These are phyloP conservation scores for Bombus impatiens DNA, from an alignment of 1,140 invertebrate genomes.

Conservation along the genomic window DNA sequence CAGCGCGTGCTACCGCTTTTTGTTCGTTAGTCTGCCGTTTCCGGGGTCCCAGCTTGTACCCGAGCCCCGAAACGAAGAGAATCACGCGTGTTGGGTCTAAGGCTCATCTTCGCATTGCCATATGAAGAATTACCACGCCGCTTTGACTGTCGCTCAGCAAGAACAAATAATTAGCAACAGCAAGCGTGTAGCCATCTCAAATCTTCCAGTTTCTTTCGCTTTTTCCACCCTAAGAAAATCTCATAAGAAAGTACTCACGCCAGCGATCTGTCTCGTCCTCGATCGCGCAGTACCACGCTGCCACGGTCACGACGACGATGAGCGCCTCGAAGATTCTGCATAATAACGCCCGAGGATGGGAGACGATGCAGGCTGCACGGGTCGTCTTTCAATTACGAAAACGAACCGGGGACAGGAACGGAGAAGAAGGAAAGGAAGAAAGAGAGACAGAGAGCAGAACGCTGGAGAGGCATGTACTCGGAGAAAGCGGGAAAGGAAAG, in stretches of 20 bases:
- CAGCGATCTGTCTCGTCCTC: not conserved
- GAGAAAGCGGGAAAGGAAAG: conserved; percentile 3
- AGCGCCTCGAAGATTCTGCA: conserved; percentile 30
- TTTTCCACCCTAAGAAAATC: not conserved
- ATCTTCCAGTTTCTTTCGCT: not conserved
- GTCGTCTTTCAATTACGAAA: conserved; percentile 67
- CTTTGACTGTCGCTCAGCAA: not conserved
- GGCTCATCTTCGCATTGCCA: not conserved
- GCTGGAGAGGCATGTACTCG: not conserved
- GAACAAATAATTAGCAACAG: not conserved
- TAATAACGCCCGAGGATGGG: conserved; percentile 20
- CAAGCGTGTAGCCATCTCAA: not conserved
- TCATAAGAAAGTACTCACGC: not conserved
- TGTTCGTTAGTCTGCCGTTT: conserved; percentile 22
- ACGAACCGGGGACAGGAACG: conserved; percentile 17
- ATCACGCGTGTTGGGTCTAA: not conserved
- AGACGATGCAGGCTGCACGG: not conserved
- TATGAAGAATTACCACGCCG: not conserved
- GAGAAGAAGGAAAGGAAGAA: not conserved
- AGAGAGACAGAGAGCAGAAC: not conserved
- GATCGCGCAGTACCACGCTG: not conserved
- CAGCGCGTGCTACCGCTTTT: conserved; percentile 34
- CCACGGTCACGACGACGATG: conserved; percentile 15
- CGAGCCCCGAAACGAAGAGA: not conserved
- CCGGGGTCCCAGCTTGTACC: not conserved